Evolutionary conservation across 2,113 vertebrate genomes (phyloP), one percentile per base, ranked within the genome.

Genomic region (Parus major): DNA sequence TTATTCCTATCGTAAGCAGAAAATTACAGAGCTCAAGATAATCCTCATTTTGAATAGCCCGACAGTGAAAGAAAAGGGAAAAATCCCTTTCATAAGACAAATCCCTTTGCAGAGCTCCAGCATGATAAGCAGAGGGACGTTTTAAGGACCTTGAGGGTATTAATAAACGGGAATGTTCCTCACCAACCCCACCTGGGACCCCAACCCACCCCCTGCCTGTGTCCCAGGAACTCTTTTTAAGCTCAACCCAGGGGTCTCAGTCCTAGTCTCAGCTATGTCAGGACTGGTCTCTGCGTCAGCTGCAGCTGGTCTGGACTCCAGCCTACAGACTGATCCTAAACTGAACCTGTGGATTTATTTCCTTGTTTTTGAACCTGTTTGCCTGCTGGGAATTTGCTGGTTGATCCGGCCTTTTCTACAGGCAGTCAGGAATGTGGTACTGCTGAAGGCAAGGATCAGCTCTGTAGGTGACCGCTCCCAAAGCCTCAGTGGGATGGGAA

Each of bases 251-350:
- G 16, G 41, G 16, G 2, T 12, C 27, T 49, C 23, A 55, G 13
- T 18, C 7, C 17, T 15, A 10, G 3, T 49, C 5, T 79, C 16
- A 60, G 14, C 39, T 53, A 0, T 61, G 23, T 27, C 61, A 10
- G 13, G 10, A 12, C 2, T 39, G 12, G 9, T 44, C 5, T 44
- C 8, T 39, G 6, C 8, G 8, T 72, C 7, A 52, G 15, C 9
- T 33, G 15, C 16, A 55, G 28, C 50, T 73, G 6, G 2, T 35
- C 46, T 56, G 29, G 10, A 33, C 19, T 24, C 13, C 33, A 80
- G 0, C 3, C 16, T 2, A 3, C 2, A 5, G n/a, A 18, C 15
- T 60, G n/a, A 12, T 4, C 16, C 21, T 79, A 19, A 35, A 25
- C 7, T 29, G 61, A 11, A 36, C 15, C n/a, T 23, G 11, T 24